Evolutionary conservation across 2,113 vertebrate genomes (phyloP), one percentile per base, ranked within the genome.

Genomic region (Stomatorhinus ivindoensis): DNA sequence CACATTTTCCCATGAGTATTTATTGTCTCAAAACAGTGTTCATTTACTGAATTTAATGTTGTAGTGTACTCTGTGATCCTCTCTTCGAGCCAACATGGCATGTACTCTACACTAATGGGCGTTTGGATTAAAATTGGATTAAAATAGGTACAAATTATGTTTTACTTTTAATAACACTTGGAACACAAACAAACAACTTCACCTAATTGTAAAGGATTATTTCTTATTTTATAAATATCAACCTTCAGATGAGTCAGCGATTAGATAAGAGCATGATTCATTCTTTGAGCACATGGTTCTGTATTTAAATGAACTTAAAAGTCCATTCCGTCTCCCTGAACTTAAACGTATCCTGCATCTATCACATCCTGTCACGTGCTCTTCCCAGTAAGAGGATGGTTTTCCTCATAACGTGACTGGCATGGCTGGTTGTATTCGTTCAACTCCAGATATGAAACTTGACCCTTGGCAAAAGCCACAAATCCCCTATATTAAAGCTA

Each of bases 231-330:
- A 53, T 87, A 39, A 87, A 87, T 53, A 87, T 55, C 19, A 53
- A 87, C 27, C 21, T 53, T 87, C 48, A 55, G 85, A 87, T 87
- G 85, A 87, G 35, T 39, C 50, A 55, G 11, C 55, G 50, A 35
- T 87, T 87, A 87, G 48, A 87, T 51, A 87, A 53, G 48, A 87
- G 31, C n/a, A 31, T 53, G 48, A 87, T 87, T 87, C 85, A 55
- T 87, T 35, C 48, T 87, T 27, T 27, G 27, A 87, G 50, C 85
- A 80, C 35, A 80, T 80, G 73, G 35, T 80, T 39, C 73, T 42
- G 15, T 80, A 42, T 69, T 80, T 35, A 42, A 42, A 76, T 76
- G 31, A 80, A 80, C 73, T 80, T 80, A 80, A 39, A 19, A 42
- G 73, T 39, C 73, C 31, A 13, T 39, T 76, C 31, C 8, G 58